phyloP scores from a whole-genome alignment of 2,888 invertebrate genomes.

The Agrilus mali region DNA sequence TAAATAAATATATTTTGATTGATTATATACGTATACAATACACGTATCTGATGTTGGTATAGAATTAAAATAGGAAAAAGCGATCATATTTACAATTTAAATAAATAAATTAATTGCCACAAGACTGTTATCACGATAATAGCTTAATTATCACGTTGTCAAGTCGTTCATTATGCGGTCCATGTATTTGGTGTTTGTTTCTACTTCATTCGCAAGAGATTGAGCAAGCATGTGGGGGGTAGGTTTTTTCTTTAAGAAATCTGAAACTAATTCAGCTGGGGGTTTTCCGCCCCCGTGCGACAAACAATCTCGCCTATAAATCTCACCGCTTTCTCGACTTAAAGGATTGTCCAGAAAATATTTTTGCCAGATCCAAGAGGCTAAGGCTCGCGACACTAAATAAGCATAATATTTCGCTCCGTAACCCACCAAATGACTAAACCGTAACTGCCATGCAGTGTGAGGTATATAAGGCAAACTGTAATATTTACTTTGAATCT shows the following conservation, averaged over 20 bases:
- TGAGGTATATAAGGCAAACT: slow-evolving; percentile 75
- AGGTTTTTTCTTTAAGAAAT: slow-evolving; percentile 65
- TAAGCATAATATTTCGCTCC: slow-evolving; percentile 99
- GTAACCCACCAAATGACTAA: slow-evolving; percentile 94
- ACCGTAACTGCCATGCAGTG: slow-evolving; percentile 94
- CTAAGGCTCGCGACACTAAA: slow-evolving; percentile 84
- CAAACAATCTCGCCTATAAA: slow-evolving; percentile 63
- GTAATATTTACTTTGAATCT: slow-evolving; percentile 73
- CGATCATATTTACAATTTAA: no score
- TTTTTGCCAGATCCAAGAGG: slow-evolving; percentile 84
- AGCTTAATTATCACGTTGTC: no score
- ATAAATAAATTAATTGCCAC: no score
- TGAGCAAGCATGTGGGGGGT: slow-evolving; percentile 65
- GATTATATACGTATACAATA: no score
- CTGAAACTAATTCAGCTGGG: slow-evolving; percentile 62
- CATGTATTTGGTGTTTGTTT: slow-evolving; percentile 19
- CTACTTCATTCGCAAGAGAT: slow-evolving; percentile 65
- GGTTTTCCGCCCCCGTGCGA: slow-evolving; percentile 81
- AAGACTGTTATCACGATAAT: no score
- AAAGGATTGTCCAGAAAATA: slow-evolving; percentile 73
- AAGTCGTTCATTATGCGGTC: no score
- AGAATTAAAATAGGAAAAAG: no score
- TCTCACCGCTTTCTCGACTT: slow-evolving; percentile 62
- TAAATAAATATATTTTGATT: no score
- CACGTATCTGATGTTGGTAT: no score